Percentiles rank a stretch among this genome's conserved stretches.
These are phyloP conservation scores for Sinosuthora webbiana DNA, from an alignment of 2,113 vertebrate species.

Conservation along the genomic window DNA sequence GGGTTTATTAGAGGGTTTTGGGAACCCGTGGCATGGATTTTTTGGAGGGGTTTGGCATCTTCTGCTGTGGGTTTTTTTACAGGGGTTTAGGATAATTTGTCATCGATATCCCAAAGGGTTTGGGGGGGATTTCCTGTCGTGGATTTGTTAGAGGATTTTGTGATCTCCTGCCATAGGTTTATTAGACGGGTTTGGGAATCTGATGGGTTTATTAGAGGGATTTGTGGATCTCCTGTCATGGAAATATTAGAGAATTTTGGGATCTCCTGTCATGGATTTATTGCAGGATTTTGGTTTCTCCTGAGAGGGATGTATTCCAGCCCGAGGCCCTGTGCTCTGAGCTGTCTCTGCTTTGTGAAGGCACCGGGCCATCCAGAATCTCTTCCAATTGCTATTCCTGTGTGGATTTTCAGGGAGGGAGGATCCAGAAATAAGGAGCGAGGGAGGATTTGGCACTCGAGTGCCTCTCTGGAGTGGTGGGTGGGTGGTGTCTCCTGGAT, in stretches of 20 bases:
- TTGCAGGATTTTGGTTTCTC: neutral
- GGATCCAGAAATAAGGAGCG: neutral
- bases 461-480: neutral
- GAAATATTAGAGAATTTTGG: neutral
- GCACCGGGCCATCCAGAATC: too few relatives aligned
- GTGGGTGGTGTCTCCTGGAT: neutral
- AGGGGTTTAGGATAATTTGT: accelerated
- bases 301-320: accelerated
- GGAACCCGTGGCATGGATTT: neutral
- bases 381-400: accelerated
- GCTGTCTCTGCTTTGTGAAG: neutral
- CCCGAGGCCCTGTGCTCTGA: accelerated
- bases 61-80: accelerated
- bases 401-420: neutral
- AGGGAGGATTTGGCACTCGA: neutral
- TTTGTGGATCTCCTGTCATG: neutral
- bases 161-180: neutral
- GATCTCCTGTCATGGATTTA: neutral
- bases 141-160: neutral
- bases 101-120: too few relatives aligned
- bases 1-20: accelerated
- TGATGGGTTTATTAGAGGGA: neutral
- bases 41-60: neutral
- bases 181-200: neutral
- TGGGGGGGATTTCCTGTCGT: neutral